Evolutionary conservation across 2,888 invertebrate genomes (phyloP).

Genomic region (Lepidocyrtoides sp.): DNA sequence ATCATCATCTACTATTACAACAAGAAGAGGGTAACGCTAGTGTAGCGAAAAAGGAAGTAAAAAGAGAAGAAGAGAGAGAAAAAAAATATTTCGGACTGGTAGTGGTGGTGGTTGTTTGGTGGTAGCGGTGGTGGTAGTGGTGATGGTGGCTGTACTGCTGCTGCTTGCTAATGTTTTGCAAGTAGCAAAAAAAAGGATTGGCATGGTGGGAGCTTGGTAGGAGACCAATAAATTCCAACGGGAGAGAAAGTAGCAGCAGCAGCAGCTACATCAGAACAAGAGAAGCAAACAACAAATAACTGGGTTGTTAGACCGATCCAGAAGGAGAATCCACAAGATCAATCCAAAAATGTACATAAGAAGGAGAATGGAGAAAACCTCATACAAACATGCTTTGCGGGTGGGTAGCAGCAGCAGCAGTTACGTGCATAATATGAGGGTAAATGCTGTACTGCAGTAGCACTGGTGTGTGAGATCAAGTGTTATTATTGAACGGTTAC

Average conservation of each 20-base stretch:
- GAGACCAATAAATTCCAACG: constrained; percentile 56
- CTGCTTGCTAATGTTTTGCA: background rate
- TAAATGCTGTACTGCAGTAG: background rate
- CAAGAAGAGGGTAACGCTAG: constrained; percentile 18
- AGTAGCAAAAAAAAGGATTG: background rate
- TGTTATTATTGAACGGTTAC: background rate
- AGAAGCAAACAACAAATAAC: constrained; percentile 44
- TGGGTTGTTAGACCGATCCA: constrained; percentile 4
- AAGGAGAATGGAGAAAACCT: constrained; percentile 32
- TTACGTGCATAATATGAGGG: background rate
- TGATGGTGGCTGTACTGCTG: no score
- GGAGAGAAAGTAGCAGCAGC: constrained; percentile 17
- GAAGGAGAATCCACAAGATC: constrained; percentile 34
- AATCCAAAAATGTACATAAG: constrained; percentile 30
- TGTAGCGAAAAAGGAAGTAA: constrained; percentile 1
- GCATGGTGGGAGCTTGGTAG: constrained; percentile 38
- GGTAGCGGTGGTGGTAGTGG: no score
- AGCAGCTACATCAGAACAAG: background rate
- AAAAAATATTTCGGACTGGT: constrained; percentile 17
- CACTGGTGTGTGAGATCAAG: background rate
- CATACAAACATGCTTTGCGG: background rate
- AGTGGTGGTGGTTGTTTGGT: no score
- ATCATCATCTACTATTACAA: constrained; percentile 10
- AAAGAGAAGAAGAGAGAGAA: constrained; percentile 9
- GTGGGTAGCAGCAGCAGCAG: background rate